Base-by-base conservation (phyloP, 2,113 vertebrate genomes). In the Ceyx cyanopectus region DNA sequence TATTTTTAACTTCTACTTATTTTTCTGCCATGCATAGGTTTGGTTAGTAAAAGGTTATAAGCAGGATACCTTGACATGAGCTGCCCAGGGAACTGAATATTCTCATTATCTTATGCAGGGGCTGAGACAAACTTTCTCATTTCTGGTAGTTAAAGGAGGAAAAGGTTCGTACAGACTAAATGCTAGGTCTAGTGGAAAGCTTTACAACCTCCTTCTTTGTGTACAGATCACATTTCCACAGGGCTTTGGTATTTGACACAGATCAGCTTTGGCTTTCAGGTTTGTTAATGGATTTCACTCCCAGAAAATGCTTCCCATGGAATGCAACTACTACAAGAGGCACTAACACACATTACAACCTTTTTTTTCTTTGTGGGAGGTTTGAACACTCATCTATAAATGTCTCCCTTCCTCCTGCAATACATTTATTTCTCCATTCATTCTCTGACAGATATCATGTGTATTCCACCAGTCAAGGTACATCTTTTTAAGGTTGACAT, bases 311-410 rank as follows among this genome's bases (percentile, higher is more conserved):
- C 56, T 82, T 78, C 17, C 16, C 12, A 73, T 82, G 45, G 45
- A 65, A 62, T 34, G 12, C 4, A 69, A 11, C n/a, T 79, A 57
- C 26, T 76, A 60, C 89, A 89, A 61, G 29, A 50, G 12, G 4
- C 2, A 6, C 3, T 48, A 9, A 32, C 46, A 45, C 18, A 74
- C 1, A 0, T 48, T 61, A 19, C 9, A 76, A 37, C 5, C 2
- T 85, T 48, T 60, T 46, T 26, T 43, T 27, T 24, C 6, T 43
- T 63, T 79, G 22, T 5, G 18, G 20, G 10, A 8, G 14, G 2
- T 3, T 66, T 87, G 61, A 94, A 45, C 12, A 61, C 1, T 43
- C 43, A 19, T 12, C 24, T 20, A 22, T 37, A 89, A 86, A 75
- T 48, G 1, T 3, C 3, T 83, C 4, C 12, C 13, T 80, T 68